phyloP scores from a whole-genome alignment of 2,888 invertebrate species.

The Dryocosmus kuriphilus region DNA sequence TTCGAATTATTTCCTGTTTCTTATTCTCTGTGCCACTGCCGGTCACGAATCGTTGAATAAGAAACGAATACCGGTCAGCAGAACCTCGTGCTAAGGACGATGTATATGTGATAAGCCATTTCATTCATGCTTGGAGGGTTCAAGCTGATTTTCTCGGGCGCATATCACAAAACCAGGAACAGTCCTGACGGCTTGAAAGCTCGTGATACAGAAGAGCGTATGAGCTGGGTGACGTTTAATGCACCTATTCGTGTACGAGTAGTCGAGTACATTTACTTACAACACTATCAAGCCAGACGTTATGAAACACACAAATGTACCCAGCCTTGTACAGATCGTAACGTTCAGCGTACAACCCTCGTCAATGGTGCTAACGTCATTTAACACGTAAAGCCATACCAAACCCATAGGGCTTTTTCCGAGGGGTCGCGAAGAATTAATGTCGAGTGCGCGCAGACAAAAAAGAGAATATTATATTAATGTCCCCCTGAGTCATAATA shows the following conservation, averaged over 20 bases:
- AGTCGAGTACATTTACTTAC: background rate
- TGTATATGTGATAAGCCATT: constrained; percentile 39
- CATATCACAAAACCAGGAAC: constrained; percentile 17
- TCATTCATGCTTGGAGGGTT: constrained; percentile 40
- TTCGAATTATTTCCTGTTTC: background rate
- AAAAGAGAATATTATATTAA: background rate
- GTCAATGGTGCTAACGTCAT: constrained; percentile 8
- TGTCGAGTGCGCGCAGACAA: background rate
- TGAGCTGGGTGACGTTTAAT: background rate
- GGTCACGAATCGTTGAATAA: background rate
- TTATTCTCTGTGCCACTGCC: background rate
- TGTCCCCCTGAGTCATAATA: background rate
- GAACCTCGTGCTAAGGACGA: background rate
- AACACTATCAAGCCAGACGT: background rate
- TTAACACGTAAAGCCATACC: constrained; percentile 19
- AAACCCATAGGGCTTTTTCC: background rate
- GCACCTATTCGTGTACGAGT: background rate
- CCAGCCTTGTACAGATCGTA: background rate
- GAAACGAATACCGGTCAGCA: background rate
- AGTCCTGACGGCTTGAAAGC: background rate
- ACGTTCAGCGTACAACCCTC: background rate
- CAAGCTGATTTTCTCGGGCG: constrained; percentile 40
- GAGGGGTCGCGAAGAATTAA: constrained; percentile 6
- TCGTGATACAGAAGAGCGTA: background rate
- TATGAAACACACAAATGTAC: background rate